Evolutionary conservation across 2,797 vertebrate species (phyloP), one percentile per base, ranked within the genome.

Genomic region (Spizella passerina): DNA sequence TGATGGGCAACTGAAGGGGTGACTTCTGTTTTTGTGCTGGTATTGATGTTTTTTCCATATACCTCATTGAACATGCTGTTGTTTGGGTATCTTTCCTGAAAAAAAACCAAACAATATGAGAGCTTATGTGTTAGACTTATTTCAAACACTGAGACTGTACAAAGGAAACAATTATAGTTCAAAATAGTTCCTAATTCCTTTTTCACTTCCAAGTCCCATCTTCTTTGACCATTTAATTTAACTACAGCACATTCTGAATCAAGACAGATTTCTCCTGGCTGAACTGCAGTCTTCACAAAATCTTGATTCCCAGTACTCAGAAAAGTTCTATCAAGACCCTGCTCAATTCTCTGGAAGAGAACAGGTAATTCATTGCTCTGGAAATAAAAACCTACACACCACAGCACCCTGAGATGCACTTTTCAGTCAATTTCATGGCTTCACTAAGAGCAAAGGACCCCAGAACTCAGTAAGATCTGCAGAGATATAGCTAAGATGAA

Each of bases 51-150:
- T 95, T 99, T 99, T 14, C 99, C 99, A 82, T 99, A 99, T 1
- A 99, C 99, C 96, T 99, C 99, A 66, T 99, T 99, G 97, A 99
- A 99, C 98, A 99, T 98, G 96, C 99, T 99, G 96, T 97, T 99
- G 98, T 98, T 99, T 41, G 99, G 99, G 55, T 99, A 99, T 88
- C 98, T 99, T 96, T 99, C 99, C 99, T 99, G 93, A 7, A 55
- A 87, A n/a, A 47, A 41, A 39, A 15, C 9, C 21, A 27, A 65
- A 36, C 22, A 1, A 9, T 20, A 2, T 41, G 47, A 88, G 32
- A 80, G 41, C 57, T 71, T 43, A 32, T 21, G 4, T 46, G 30
- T 6, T 27, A 44, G 14, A 76, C 50, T 78, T 73, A 65, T 75
- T 61, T 89, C 43, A 69, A 72, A 69, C 44, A 71, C 32, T 56